Conservation (phyloP, 2,797 vertebrate genomes). For the Eulemur rubriventer region DNA sequence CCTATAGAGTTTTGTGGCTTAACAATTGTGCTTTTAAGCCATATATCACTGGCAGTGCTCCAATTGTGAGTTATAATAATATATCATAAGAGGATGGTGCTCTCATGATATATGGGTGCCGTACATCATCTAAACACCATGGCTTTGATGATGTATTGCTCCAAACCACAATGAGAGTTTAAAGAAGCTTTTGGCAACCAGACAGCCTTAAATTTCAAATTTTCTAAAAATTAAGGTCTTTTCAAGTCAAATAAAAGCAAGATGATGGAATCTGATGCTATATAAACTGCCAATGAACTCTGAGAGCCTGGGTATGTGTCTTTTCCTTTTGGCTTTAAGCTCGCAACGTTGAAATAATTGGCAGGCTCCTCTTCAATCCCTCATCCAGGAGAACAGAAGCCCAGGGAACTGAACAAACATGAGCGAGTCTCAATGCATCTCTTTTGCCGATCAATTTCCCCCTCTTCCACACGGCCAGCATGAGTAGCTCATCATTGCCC, state of each 20-base stretch:
- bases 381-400: background rate
- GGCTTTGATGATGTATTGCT: slow-evolving; percentile 81
- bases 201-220: slow-evolving; percentile 70
- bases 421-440: background rate
- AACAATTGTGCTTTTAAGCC: slow-evolving; percentile 56
- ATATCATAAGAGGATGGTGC: slow-evolving; percentile 77
- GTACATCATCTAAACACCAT: slow-evolving; percentile 82
- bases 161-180: slow-evolving; percentile 75
- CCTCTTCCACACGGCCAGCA: background rate
- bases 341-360: background rate
- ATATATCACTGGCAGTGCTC: slow-evolving; percentile 7
- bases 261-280: slow-evolving; percentile 49
- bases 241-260: slow-evolving; percentile 67
- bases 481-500: rapidly evolving
- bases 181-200: slow-evolving; percentile 77
- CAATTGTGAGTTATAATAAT: slow-evolving; percentile 80
- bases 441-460: background rate
- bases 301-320: background rate
- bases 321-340: slow-evolving; percentile 41
- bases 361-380: background rate
- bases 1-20: slow-evolving; percentile 33
- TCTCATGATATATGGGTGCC: slow-evolving; percentile 79
- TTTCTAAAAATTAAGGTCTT: slow-evolving; percentile 74
- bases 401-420: background rate
- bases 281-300: slow-evolving; percentile 21